Evolutionary conservation across 2,888 invertebrate genomes (phyloP), one percentile per base, ranked within the genome.

Genomic region (Amitus sp.): DNA sequence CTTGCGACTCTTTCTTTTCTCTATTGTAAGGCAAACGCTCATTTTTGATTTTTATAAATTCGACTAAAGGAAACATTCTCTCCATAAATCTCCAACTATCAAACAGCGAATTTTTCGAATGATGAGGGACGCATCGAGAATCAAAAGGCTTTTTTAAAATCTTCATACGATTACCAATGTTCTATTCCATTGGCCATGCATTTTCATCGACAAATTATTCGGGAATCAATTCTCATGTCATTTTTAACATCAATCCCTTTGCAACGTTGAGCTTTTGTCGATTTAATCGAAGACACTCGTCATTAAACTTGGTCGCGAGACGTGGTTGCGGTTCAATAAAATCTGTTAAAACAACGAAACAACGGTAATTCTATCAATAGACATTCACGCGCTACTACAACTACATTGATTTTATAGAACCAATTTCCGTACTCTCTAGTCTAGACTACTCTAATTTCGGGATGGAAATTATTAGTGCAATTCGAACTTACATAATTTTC

Each of bases 261-360:
- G 45, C 48, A 47, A 39, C 19, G 34, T 37, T 13, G 28, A 47
- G 40, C 39, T 43, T 13, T 43, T 39, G 20, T 62, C 53, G 54
- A 54, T 50, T 34, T 43, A 47, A 54, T 54, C 46, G 58, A 58
- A 39, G 28, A 46, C 15, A 27, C n/a, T 20, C 53, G 43, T 45
- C 56, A 53, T 56, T 9, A 51, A 59, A 48, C 65, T 66, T 59
- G 57, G 37, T 48, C 69, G 61, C 68, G 73, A 73, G 73, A 75
- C 74, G 67, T 75, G 75, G 74, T 73, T 68, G 73, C 75, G 71
- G 71, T 70, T 68, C 62, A 77, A 81, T 82, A 82, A 80, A 82
- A 76, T 81, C 78, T 81, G 79, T 77, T 57, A 78, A 82, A 79
- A 81, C 80, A 77, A 80, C 79, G 67, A 71, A 82, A 80, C 76